These are phyloP conservation scores for Oncopodura yosiiana DNA, from an alignment of 1,140 invertebrate genomes.

Conservation along the genomic window DNA sequence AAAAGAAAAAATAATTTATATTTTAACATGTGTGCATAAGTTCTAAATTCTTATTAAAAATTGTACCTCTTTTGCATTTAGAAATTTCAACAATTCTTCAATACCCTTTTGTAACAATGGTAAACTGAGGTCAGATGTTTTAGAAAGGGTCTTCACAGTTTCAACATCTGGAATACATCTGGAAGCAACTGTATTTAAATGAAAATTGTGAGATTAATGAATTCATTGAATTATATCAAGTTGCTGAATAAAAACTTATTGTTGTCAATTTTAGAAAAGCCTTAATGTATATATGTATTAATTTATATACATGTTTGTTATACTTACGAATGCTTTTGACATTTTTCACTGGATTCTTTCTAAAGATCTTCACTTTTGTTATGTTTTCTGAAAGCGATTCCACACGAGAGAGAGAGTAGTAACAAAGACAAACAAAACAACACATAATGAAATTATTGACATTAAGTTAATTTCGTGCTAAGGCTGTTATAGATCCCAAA, in stretches of 20 bases:
- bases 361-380: conserved; percentile 26
- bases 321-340: conserved; percentile 32
- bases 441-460: neutral
- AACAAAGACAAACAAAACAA: conserved; percentile 12
- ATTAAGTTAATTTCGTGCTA: neutral
- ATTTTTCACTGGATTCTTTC: conserved; percentile 32
- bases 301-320: no score
- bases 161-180: conserved; percentile 43
- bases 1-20: conserved; percentile 5
- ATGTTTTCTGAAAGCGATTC: conserved; percentile 13
- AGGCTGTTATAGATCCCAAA: no score
- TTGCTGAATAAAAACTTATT: no score
- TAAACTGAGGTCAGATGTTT: conserved; percentile 10
- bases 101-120: conserved; percentile 20
- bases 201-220: no score
- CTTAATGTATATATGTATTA: no score
- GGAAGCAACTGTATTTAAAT: conserved; percentile 46
- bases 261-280: no score
- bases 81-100: conserved; percentile 32
- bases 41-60: conserved; percentile 16
- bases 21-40: neutral
- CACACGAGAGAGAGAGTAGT: neutral
- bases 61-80: conserved; percentile 36
- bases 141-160: conserved; percentile 1
- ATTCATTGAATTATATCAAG: no score